phyloP scores from a whole-genome alignment of 2,797 vertebrate genomes.

The Myotis findleyi region DNA sequence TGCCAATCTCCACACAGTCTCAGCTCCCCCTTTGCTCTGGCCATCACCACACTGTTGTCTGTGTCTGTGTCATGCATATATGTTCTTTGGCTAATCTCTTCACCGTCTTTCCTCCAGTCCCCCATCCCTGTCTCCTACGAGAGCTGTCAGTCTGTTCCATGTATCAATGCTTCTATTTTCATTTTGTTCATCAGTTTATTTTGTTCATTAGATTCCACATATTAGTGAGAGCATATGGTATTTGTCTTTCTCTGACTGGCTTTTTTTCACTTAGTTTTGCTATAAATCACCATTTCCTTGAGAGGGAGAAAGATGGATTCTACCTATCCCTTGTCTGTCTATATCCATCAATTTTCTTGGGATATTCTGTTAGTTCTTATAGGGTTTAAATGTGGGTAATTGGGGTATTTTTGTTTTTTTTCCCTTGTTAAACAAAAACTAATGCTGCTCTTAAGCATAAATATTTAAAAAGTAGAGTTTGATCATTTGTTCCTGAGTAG shows the following conservation, averaged over 20 bases:
- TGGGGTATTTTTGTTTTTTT: neutral
- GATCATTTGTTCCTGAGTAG: neutral
- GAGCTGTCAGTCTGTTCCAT: neutral
- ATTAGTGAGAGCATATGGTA: neutral
- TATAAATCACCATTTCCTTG: neutral
- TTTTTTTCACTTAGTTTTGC: neutral
- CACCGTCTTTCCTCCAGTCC: neutral
- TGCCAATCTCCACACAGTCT: neutral
- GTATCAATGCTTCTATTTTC: neutral
- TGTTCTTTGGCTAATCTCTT: neutral
- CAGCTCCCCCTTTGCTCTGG: neutral
- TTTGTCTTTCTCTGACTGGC: neutral
- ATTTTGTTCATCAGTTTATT: neutral
- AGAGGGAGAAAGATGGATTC: neutral
- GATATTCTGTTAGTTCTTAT: neutral
- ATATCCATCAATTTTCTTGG: neutral
- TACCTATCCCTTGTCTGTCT: neutral
- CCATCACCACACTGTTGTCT: neutral
- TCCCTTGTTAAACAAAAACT: neutral
- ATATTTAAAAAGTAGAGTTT: neutral
- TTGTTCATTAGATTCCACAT: neutral
- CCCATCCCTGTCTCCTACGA: fast-evolving
- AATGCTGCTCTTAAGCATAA: neutral
- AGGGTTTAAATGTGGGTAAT: neutral
- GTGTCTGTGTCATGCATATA: neutral